A percentile compares a stretch with the other conserved stretches of the same genome.
Conservation (phyloP, 1,140 invertebrate species). For the Drosophila burlai region DNA sequence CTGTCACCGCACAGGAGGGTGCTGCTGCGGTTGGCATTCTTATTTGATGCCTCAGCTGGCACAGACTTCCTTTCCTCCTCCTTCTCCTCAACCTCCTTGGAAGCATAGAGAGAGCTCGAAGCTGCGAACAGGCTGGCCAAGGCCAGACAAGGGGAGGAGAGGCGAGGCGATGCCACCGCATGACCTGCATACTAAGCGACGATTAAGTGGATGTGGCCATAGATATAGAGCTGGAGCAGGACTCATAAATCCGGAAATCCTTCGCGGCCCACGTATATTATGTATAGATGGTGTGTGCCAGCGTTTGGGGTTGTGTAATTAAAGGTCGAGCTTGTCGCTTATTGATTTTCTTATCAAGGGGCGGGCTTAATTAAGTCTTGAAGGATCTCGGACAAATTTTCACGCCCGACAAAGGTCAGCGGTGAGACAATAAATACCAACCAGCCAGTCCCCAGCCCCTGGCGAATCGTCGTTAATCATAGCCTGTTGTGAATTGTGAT, state of each 20-base stretch:
- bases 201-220: conserved; percentile 61
- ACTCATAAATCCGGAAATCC: conserved; percentile 73
- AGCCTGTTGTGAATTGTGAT: conserved; percentile 48
- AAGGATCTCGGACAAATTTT: conserved; percentile 23
- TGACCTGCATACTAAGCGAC: conserved; percentile 76
- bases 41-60: conserved; percentile 56
- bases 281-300: conserved; percentile 1
- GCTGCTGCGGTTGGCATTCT: conserved; percentile 45
- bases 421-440: conserved; percentile 53
- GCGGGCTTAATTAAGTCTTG: conserved; percentile 65
- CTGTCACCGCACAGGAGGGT: conserved; percentile 52
- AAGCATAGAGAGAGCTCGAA: neutral
- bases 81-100: neutral
- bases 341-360: conserved; percentile 74
- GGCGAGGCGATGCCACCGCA: conserved; percentile 37
- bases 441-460: neutral
- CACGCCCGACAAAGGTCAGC: conserved; percentile 53
- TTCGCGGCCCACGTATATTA: conserved; percentile 13
- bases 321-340: conserved; percentile 63
- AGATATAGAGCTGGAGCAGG: conserved; percentile 48
- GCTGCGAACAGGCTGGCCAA: conserved; percentile 45
- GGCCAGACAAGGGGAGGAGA: conserved; percentile 44
- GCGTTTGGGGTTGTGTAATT: conserved; percentile 59
- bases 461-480: conserved; percentile 43
- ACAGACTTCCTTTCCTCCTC: conserved; percentile 3